Conservation (phyloP, 2,888 invertebrate genomes). For the Rutpela maculata region DNA sequence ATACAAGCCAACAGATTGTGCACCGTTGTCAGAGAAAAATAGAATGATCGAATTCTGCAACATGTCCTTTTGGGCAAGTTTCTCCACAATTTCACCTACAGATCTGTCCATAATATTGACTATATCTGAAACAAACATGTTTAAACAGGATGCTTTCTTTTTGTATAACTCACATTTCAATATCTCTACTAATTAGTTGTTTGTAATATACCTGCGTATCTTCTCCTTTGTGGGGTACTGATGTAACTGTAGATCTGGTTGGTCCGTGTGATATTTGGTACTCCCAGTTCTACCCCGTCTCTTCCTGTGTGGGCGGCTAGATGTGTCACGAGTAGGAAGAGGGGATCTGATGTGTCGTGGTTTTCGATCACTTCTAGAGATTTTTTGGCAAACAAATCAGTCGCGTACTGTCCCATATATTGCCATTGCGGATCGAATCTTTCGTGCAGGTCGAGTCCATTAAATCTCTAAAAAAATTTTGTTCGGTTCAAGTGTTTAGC, state of each 20-base stretch:
- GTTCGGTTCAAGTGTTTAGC: no score
- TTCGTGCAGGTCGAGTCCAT: constrained; percentile 74
- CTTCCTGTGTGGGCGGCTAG: constrained; percentile 79
- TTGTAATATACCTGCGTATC: constrained; percentile 81
- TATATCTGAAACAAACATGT: constrained; percentile 81
- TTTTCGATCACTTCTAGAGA: constrained; percentile 79
- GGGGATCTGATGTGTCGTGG: constrained; percentile 78
- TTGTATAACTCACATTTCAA: background rate
- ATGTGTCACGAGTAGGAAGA: constrained; percentile 85
- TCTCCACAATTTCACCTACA: constrained; percentile 84
- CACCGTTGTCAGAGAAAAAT: constrained; percentile 93
- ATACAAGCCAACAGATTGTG: constrained; percentile 82
- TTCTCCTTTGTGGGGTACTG: constrained; percentile 78
- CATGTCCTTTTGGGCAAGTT: constrained; percentile 81
- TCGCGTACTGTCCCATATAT: constrained; percentile 79
- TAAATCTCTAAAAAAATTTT: constrained; percentile 66
- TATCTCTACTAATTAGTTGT: no score
- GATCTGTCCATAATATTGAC: constrained; percentile 90
- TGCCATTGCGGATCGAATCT: constrained; percentile 73
- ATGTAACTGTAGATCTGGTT: constrained; percentile 82
- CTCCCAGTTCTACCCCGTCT: constrained; percentile 81
- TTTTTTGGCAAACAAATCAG: constrained; percentile 82
- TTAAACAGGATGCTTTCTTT: background rate
- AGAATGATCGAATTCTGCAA: constrained; percentile 88
- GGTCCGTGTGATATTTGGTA: constrained; percentile 77